Evolutionary conservation across 2,888 invertebrate species (phyloP).

Genomic region (Malacosoma neustria): DNA sequence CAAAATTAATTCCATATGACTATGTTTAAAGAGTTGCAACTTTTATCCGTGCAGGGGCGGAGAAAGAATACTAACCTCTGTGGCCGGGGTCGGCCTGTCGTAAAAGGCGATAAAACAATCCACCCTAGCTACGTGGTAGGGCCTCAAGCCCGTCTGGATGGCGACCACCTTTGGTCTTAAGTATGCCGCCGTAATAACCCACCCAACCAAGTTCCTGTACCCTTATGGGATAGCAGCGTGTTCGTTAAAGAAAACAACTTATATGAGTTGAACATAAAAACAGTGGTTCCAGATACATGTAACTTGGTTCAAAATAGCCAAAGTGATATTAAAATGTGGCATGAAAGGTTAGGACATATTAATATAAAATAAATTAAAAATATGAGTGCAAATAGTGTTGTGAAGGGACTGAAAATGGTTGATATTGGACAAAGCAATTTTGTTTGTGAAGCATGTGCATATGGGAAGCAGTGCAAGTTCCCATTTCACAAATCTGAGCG

Average conservation of each 20-base stretch:
- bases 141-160: too few species aligned
- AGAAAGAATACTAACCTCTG: too few species aligned
- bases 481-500: constrained; percentile 15
- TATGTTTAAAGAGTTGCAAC: too few species aligned
- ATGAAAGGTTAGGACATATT: constrained; percentile 15
- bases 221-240: too few species aligned
- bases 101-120: too few species aligned
- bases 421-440: constrained; percentile 5
- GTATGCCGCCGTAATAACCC: too few species aligned
- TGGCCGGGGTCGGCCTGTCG: too few species aligned
- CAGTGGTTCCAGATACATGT: constrained; percentile 2
- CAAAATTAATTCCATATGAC: too few species aligned
- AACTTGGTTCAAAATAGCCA: constrained; percentile 11
- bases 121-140: too few species aligned
- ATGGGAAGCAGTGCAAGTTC: constrained; percentile 14
- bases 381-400: constrained; percentile 10
- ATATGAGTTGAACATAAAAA: constrained; percentile 12
- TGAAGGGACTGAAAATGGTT: constrained; percentile 9
- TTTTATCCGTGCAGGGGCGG: too few species aligned
- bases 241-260: constrained; percentile 16
- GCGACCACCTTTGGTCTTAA: too few species aligned
- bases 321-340: constrained; percentile 14
- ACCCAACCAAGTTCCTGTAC: too few species aligned
- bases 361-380: constrained; percentile 14
- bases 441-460: constrained; percentile 16